Percentiles rank a stretch among this genome's conserved stretches.
phyloP scores from a whole-genome alignment of 2,888 invertebrate species.

The Taphrorychus bicolor region DNA sequence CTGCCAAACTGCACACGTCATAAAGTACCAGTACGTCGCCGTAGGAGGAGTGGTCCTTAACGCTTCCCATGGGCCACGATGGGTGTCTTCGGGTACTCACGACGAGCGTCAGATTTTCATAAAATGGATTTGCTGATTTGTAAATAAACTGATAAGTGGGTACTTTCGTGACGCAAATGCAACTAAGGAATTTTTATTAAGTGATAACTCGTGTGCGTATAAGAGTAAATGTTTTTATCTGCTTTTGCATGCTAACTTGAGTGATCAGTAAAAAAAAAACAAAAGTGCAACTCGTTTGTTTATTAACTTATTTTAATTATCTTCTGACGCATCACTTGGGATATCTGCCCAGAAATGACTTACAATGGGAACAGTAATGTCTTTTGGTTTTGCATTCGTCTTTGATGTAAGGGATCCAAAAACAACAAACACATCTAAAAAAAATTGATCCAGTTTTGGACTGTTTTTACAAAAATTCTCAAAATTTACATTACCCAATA shows the following conservation, averaged over 20 bases:
- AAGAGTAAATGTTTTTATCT: too few species aligned
- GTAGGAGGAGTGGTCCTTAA: background rate
- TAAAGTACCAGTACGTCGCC: background rate
- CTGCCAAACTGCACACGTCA: background rate
- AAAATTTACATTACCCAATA: background rate
- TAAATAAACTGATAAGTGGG: conserved; percentile 12
- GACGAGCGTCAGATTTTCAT: conserved; percentile 7
- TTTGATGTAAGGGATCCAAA: background rate
- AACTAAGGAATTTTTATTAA: conserved; percentile 12
- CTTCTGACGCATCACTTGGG: too few species aligned
- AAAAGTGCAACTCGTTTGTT: background rate
- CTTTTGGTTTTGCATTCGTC: background rate
- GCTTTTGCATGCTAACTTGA: too few species aligned
- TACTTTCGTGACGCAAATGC: conserved; percentile 18
- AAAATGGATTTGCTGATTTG: conserved; percentile 11
- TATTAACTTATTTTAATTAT: conserved; percentile 4
- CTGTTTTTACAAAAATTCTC: too few species aligned
- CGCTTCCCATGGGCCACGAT: conserved; percentile 14
- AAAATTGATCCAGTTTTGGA: too few species aligned
- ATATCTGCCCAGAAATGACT: background rate
- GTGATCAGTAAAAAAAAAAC: too few species aligned
- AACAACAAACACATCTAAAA: background rate
- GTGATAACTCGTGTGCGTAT: conserved; percentile 16
- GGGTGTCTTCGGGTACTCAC: conserved; percentile 7
- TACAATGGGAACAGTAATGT: background rate